phyloP scores from a whole-genome alignment of 2,888 invertebrate species.

The Melinaea menophilus region DNA sequence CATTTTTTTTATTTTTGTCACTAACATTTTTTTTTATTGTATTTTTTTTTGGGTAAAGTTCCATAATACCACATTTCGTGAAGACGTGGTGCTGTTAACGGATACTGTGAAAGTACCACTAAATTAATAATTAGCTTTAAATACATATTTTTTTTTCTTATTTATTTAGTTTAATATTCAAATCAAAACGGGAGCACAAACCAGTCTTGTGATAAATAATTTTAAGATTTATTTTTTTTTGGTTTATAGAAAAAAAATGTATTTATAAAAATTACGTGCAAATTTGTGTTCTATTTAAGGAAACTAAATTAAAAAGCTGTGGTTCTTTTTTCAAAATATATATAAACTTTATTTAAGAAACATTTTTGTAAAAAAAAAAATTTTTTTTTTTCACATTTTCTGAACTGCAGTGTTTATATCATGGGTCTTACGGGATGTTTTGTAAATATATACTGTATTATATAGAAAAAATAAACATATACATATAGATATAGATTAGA shows the following conservation, averaged over 20 bases:
- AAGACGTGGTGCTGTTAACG: conserved; percentile 21
- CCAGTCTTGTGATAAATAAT: conserved; percentile 74
- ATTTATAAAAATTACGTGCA: conserved; percentile 47
- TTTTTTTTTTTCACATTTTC: conserved; percentile 22
- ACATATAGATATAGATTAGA: conserved; percentile 72
- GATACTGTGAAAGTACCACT: conserved; percentile 21
- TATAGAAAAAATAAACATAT: conserved; percentile 68
- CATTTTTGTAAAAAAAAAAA: conserved; percentile 4
- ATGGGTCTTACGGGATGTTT: conserved; percentile 71
- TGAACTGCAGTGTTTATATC: conserved; percentile 45
- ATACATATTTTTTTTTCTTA: conserved; percentile 44
- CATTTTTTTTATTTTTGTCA: background rate
- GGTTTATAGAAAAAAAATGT: conserved; percentile 42
- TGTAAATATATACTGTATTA: conserved; percentile 76
- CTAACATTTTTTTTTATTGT: background rate
- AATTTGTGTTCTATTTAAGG: conserved; percentile 51
- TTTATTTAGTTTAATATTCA: conserved; percentile 56
- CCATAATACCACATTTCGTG: conserved; percentile 19
- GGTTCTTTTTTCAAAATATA: conserved; percentile 2
- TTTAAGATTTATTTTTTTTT: conserved; percentile 54
- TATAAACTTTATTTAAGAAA: no score
- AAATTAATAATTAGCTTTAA: conserved; percentile 62
- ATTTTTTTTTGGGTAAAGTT: conserved; percentile 14
- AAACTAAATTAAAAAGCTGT: conserved; percentile 27
- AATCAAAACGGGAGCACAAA: conserved; percentile 58